A percentile compares a stretch with the other conserved stretches of the same genome.
Conservation (phyloP, 1,140 invertebrate species). For the Euura lappo region DNA sequence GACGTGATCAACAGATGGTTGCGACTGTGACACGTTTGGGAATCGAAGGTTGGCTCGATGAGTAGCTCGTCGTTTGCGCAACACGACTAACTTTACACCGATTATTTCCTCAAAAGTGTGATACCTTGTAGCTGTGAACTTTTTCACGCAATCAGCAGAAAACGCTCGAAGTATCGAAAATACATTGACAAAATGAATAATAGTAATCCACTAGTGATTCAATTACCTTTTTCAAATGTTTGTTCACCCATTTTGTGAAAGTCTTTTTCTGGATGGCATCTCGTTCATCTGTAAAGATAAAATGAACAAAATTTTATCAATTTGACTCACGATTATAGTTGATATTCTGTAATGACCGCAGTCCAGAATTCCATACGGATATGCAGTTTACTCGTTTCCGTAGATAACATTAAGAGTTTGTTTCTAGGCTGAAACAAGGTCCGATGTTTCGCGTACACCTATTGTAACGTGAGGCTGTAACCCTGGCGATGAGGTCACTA, state of each 20-base stretch:
- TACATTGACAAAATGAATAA: not conserved
- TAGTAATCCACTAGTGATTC: not conserved
- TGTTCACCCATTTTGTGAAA: constrained; percentile 99
- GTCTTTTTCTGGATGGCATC: constrained; percentile 99
- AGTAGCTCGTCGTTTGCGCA: not conserved
- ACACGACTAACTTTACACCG: not conserved
- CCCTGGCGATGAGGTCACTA: not conserved
- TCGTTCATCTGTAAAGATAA: constrained; percentile 86
- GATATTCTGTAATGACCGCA: not conserved
- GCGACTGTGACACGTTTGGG: not conserved
- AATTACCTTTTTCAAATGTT: constrained; percentile 98
- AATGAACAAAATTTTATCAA: constrained; percentile 5
- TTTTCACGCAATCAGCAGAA: too few species aligned
- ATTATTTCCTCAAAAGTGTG: not conserved
- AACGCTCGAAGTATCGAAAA: not conserved
- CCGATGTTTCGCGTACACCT: too few species aligned
- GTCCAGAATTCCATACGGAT: too few species aligned
- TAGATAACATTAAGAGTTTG: too few species aligned
- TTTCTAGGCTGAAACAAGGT: too few species aligned
- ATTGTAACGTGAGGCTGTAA: not conserved
- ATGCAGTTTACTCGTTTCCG: too few species aligned
- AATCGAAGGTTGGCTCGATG: not conserved
- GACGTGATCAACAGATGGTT: not conserved
- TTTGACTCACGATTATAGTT: not conserved
- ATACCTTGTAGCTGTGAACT: not conserved